Conservation (phyloP, 2,113 vertebrate species). For the Ophiodon elongatus region DNA sequence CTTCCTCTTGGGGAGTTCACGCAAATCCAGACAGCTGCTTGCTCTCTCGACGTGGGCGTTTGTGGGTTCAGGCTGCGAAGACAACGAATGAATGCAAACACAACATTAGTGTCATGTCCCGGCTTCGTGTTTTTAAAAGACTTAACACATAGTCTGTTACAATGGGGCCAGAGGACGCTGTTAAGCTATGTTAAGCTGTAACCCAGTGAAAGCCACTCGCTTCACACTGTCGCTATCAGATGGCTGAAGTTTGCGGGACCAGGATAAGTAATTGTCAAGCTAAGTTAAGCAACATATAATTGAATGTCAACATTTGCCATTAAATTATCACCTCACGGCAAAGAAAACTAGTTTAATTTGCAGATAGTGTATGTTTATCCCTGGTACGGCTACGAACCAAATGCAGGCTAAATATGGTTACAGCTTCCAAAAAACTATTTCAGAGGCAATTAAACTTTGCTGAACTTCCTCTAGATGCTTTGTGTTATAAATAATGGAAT, state of each 20-base stretch:
- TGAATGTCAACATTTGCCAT: not conserved
- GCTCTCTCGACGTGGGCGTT: not conserved
- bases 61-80: constrained; percentile 38
- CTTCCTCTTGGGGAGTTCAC: constrained; percentile 16
- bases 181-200: not conserved
- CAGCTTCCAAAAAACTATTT: not conserved
- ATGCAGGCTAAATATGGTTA: not conserved
- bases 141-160: too few relatives aligned
- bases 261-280: not conserved
- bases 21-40: constrained; percentile 33
- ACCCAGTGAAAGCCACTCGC: not conserved
- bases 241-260: not conserved
- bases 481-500: not conserved
- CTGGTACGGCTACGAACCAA: not conserved
- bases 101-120: not conserved
- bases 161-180: not conserved
- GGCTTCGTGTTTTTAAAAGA: not conserved
- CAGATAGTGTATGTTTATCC: not conserved
- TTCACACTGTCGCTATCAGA: not conserved
- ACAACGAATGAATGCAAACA: not conserved
- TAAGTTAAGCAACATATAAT: not conserved
- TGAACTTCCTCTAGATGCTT: not conserved
- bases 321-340: not conserved
- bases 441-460: constrained; percentile 19
- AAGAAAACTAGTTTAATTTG: not conserved